Conservation (phyloP, 2,113 vertebrate genomes). For the Entomyzon cyanotis region DNA sequence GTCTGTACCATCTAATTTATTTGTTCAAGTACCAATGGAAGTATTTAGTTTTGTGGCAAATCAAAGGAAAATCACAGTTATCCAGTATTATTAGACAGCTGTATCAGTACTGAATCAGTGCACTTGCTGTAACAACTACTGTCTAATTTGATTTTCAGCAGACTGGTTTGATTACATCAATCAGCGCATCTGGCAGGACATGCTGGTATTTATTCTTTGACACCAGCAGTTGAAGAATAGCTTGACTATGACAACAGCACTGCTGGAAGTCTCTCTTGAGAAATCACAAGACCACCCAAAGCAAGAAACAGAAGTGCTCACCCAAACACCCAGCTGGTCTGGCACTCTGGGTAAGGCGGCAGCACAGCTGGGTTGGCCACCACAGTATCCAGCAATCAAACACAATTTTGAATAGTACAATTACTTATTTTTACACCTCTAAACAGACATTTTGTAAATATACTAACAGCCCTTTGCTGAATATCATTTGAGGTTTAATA, state of each 20-base stretch:
- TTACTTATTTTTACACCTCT: not conserved
- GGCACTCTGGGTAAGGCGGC: not conserved
- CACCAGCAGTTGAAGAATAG: not conserved
- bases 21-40: not conserved
- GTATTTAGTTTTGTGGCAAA: not conserved
- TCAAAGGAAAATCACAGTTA: not conserved
- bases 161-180: not conserved
- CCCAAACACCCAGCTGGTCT: not conserved
- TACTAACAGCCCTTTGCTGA: not conserved
- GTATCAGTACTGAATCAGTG: not conserved
- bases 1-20: not conserved
- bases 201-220: not conserved
- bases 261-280: not conserved
- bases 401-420: not conserved
- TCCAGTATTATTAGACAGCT: not conserved
- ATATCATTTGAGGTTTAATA: not conserved
- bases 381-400: not conserved
- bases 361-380: not conserved
- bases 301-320: not conserved
- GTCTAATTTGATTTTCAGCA: not conserved
- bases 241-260: not conserved
- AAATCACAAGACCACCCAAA: not conserved
- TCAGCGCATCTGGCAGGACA: not conserved
- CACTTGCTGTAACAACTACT: not conserved
- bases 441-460: not conserved